Percentiles rank a stretch among this genome's conserved stretches.
These are phyloP conservation scores for Diorhabda carinulata DNA, from an alignment of 1,140 invertebrate genomes.

Conservation along the genomic window DNA sequence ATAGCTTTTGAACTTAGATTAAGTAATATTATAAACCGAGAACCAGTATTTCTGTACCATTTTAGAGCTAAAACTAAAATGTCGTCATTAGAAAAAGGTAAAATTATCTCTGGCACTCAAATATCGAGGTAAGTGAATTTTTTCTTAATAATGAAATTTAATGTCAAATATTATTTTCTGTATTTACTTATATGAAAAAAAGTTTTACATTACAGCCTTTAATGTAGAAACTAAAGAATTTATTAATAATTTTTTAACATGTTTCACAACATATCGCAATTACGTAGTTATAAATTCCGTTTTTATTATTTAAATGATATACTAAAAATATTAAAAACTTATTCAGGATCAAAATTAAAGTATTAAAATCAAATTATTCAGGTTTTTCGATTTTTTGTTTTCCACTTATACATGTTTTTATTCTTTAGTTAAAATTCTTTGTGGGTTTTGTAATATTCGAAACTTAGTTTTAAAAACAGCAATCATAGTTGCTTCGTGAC, in stretches of 20 bases:
- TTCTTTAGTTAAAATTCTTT: no score
- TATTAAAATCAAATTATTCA: no score
- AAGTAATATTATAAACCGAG: constrained; percentile 3
- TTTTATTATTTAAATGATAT: neutral
- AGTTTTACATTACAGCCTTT: no score
- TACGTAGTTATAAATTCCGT: neutral
- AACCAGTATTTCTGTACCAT: neutral
- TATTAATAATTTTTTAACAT: neutral
- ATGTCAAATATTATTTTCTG: no score
- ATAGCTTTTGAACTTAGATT: constrained; percentile 5
- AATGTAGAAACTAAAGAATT: no score
- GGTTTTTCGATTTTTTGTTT: no score
- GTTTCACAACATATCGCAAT: neutral
- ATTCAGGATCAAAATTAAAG: no score
- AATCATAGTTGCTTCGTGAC: no score
- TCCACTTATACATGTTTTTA: no score
- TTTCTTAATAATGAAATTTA: neutral
- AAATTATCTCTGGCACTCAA: constrained; percentile 16
- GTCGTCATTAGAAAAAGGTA: neutral
- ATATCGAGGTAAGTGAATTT: constrained; percentile 6
- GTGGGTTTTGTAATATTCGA: no score
- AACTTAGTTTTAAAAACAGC: no score
- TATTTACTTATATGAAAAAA: no score
- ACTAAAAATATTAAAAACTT: neutral
- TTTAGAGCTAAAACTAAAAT: neutral